Percentiles rank a stretch among this genome's conserved stretches.
Conservation (phyloP, 2,113 vertebrate genomes). For the Menura novaehollandiae region DNA sequence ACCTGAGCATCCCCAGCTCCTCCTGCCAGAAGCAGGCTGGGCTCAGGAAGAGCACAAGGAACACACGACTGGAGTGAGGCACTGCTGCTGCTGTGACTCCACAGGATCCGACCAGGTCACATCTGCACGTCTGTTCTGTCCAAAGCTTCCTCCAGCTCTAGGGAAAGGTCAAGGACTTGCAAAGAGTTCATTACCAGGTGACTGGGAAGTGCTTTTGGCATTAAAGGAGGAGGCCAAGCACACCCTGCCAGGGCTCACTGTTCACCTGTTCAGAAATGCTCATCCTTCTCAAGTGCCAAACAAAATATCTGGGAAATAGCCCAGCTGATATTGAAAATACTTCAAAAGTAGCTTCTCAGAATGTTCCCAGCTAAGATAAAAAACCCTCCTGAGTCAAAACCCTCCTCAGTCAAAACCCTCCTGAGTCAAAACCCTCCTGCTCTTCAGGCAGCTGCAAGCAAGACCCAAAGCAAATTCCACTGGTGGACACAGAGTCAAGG, state of each 20-base stretch:
- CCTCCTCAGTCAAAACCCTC: neutral
- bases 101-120: neutral
- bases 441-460: neutral
- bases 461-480: neutral
- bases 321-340: neutral
- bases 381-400: neutral
- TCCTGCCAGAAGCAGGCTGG: neutral
- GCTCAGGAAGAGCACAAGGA: neutral
- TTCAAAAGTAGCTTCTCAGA: neutral
- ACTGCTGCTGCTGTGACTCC: neutral
- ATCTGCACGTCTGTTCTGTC: neutral
- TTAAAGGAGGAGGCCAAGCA: neutral
- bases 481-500: neutral
- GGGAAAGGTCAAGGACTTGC: neutral
- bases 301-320: accelerated
- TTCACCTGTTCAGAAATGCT: neutral
- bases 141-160: neutral
- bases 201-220: neutral
- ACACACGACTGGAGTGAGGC: neutral
- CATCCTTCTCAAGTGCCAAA: neutral
- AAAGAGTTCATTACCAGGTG: neutral
- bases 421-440: neutral
- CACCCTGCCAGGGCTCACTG: neutral
- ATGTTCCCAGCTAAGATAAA: neutral
- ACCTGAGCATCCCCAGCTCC: neutral